Base-by-base conservation (phyloP, 2,888 invertebrate genomes). In the Aleiodes alternator region DNA sequence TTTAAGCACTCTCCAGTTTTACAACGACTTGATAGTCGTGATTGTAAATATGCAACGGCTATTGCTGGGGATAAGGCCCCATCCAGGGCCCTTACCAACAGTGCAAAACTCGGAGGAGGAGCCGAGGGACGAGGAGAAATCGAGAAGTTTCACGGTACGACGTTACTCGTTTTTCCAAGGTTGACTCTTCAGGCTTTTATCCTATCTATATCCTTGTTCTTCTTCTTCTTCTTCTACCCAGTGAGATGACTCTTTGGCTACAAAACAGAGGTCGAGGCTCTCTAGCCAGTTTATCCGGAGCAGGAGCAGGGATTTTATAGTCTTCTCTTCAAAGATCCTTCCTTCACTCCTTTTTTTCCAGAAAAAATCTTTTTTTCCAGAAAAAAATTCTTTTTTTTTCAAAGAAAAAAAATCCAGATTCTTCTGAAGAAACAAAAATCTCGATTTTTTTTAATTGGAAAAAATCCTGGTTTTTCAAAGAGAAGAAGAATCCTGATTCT, bases 251-350 rank as follows among this genome's bases (percentile, higher is more conserved):
- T 77, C 74, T 79, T 66, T 61, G 77, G 77, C 68, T 78, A 74
- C 76, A 23, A 23, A 23, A 74, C 73, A 77, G 81, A 79, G 80
- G 79, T 79, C 79, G 81, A 75, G 76, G 64, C 71, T 80, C 76
- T 72, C 64, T 64, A 64, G 64, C 64, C 72, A 76, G 74, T 78
- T 23, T 76, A 61, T 74, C 78, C 68, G 73, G 73, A 78, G 76
- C 73, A 66, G 48, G 69, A 69, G 55, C 76, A 66, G 31, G 61
- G 55, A 70, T 55, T 73, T 76, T 71, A 76, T 73, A 56, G 76
- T 43, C 56, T 53, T 34, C 59, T 34, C 61, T 34, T 34, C 14
- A 14, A 64, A 64, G 11, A 48, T 64, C 64, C 64, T 64, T 64
- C 48, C 64, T 64, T 8, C 7, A 64, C 50, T 57, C 12, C 38